Conservation (phyloP, 2,113 vertebrate genomes). For the Leptosomus discolor region DNA sequence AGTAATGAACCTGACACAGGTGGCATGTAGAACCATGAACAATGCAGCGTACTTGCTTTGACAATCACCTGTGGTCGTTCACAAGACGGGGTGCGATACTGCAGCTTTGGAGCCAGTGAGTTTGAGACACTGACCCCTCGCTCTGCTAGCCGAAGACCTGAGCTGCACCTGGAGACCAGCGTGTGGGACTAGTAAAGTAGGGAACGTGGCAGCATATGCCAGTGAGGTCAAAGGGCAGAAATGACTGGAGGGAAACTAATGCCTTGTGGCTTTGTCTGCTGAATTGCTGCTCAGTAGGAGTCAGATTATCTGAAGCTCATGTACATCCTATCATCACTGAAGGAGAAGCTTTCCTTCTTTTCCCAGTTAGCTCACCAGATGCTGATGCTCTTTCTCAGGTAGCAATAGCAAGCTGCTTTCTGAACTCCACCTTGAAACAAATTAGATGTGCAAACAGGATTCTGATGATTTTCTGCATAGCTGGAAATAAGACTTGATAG, state of each 20-base stretch:
- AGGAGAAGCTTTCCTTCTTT: neutral
- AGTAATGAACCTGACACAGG: neutral
- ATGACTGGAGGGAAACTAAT: neutral
- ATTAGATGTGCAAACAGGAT: neutral
- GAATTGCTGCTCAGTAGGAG: neutral
- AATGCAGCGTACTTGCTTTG: neutral
- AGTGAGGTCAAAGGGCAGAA: neutral
- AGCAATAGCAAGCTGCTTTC: neutral
- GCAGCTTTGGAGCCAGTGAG: neutral
- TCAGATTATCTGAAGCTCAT: neutral
- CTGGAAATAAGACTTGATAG: neutral
- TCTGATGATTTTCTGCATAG: neutral
- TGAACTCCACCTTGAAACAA: neutral
- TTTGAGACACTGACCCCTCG: neutral
- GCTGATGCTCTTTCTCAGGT: neutral
- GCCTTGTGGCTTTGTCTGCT: neutral
- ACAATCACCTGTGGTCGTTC: accelerated
- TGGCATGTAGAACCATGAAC: neutral
- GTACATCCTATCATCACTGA: accelerated
- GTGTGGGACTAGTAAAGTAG: neutral
- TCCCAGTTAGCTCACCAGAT: neutral
- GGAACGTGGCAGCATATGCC: neutral
- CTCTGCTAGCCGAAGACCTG: neutral
- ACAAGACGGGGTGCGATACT: neutral
- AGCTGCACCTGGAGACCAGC: neutral